Base-by-base conservation (phyloP, 1,140 invertebrate genomes). In the Euglossa dilemma region DNA sequence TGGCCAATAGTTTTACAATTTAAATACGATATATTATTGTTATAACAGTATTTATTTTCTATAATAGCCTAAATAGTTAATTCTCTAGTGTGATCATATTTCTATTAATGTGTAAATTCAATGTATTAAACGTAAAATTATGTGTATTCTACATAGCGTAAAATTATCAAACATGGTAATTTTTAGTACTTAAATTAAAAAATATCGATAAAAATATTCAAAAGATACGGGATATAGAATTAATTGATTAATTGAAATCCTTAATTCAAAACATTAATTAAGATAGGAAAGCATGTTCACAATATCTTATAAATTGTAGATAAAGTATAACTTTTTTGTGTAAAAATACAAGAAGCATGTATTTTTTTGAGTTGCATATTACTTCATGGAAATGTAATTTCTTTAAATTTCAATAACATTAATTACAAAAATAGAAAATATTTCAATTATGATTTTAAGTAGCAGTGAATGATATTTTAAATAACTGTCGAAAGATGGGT, bases 381-480 rank as follows among this genome's bases (percentile, higher is more conserved):
- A 66, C 67, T 59, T 72, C 57, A 74, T 14, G 36, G 1, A 83
- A 23, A 11, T 56, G 11, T 28, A 36, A 36, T 25, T 45, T 50
- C 66, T 47, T 59, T n/a, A 36, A 36, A 86, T 83, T 70, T 76
- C 63, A 28, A 74, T 86, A 43, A 63, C 72, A 59, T 83, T 63
- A 86, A 83, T 72, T 87, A 87, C 64, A 87, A 87, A 83, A 86
- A 80, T 86, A 86, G 57, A 77, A 86, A 86, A 76, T 75, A 85
- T 85, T 59, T 73, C 50, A 73, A 83, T 86, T 78, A 74, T 25
- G 36, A 14, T 76, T 54, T 75, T 70, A 72, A 64, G 72, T 59
- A 76, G 43, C 7, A 84, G 84, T 84, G 45, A 76, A 84, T 73
- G 4, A 36, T 36, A 52, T 45, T 77, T 69, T 63, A 85, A 75